Evolutionary conservation across 2,797 vertebrate species (phyloP).

Genomic region (Cuniculus paca): DNA sequence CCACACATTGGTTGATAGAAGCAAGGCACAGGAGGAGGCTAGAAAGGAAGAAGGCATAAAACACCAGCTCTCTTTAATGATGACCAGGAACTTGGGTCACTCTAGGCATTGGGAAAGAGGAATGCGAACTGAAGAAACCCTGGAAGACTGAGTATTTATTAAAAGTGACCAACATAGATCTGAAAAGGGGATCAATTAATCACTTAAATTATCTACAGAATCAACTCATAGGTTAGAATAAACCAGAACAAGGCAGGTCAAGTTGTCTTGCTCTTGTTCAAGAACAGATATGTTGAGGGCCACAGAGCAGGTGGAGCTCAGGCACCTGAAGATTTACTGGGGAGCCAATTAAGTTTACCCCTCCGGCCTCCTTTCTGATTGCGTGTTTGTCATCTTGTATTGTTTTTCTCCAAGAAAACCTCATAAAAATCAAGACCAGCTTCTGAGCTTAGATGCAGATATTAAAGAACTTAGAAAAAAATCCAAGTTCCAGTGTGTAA

Average conservation of each 20-base stretch:
- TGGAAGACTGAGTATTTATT: background rate
- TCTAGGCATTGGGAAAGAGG: background rate
- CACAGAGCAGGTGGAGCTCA: rapidly evolving
- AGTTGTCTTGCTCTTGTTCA: background rate
- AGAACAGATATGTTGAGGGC: too few relatives aligned
- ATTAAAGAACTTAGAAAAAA: background rate
- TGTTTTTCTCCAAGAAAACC: background rate
- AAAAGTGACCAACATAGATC: background rate
- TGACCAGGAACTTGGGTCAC: background rate
- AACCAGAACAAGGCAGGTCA: background rate
- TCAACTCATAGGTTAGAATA: background rate
- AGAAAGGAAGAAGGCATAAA: background rate
- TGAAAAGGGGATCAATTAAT: background rate
- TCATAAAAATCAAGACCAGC: background rate
- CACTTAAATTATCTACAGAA: background rate
- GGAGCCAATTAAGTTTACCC: background rate
- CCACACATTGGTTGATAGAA: background rate
- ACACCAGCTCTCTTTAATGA: background rate
- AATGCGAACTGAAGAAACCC: background rate
- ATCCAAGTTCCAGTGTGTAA: background rate
- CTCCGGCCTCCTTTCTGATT: background rate
- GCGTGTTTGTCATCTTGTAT: background rate
- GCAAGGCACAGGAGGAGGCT: background rate
- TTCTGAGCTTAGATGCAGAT: background rate
- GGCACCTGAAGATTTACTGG: background rate